Percentiles rank a stretch among this genome's conserved stretches.
phyloP scores from a whole-genome alignment of 2,888 invertebrate species.

The Drosophila atripex region DNA sequence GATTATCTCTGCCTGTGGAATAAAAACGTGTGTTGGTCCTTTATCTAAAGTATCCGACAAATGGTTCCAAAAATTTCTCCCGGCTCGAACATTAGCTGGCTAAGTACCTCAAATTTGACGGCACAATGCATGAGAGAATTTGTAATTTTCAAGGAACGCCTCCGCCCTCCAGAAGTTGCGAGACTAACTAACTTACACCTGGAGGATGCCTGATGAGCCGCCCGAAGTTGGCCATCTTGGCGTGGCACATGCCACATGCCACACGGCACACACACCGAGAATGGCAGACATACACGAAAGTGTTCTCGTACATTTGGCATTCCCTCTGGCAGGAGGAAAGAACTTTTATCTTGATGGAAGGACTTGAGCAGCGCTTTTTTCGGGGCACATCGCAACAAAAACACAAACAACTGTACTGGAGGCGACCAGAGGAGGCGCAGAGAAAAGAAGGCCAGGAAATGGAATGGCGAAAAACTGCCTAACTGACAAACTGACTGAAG shows the following conservation, averaged over 20 bases:
- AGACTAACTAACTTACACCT: conserved; percentile 40
- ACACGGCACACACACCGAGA: conserved; percentile 5
- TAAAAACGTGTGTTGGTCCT: conserved; percentile 23
- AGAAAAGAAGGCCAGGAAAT: conserved; percentile 18
- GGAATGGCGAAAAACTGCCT: conserved; percentile 41
- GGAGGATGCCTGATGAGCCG: conserved; percentile 5
- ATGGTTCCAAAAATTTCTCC: conserved; percentile 42
- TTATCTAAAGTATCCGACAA: conserved; percentile 41
- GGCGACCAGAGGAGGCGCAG: neutral
- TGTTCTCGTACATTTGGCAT: conserved; percentile 40
- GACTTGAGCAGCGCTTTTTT: conserved; percentile 41
- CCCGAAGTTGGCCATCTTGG: conserved; percentile 36
- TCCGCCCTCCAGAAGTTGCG: neutral
- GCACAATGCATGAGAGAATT: conserved; percentile 38
- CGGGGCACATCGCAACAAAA: conserved; percentile 21
- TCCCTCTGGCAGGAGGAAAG: conserved; percentile 38
- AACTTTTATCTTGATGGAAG: conserved; percentile 50
- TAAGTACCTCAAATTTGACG: conserved; percentile 42
- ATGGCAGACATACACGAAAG: conserved; percentile 27
- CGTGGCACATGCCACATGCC: conserved; percentile 25
- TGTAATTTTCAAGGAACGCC: conserved; percentile 25
- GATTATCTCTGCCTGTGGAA: conserved; percentile 23
- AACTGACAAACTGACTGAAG: conserved; percentile 39
- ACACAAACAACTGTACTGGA: neutral
- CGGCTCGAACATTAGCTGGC: conserved; percentile 37